Evolutionary conservation across 2,888 invertebrate genomes (phyloP).

Genomic region (Lithophane ornitopus): DNA sequence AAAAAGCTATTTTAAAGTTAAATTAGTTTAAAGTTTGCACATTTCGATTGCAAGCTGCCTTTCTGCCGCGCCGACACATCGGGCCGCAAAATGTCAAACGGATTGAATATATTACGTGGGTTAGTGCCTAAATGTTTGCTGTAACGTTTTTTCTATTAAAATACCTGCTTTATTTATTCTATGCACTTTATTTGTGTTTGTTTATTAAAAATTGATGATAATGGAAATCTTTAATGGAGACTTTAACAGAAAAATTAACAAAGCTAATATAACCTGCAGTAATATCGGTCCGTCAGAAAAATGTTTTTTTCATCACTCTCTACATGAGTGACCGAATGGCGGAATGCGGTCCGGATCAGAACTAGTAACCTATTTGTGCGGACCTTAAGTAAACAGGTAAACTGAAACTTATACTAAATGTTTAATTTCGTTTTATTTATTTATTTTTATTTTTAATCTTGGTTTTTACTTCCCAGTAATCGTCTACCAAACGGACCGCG

Average conservation of each 20-base stretch:
- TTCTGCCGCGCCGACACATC: constrained; percentile 53
- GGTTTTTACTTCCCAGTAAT: too few species aligned
- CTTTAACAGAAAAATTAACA: background rate
- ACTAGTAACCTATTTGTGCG: too few species aligned
- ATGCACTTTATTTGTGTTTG: background rate
- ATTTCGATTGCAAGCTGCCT: constrained; percentile 73
- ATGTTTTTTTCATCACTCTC: background rate
- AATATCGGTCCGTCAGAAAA: background rate
- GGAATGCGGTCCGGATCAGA: too few species aligned
- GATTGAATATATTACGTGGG: constrained; percentile 38
- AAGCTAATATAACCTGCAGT: background rate
- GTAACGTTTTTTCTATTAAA: background rate
- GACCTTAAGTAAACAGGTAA: too few species aligned
- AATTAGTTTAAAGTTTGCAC: constrained; percentile 82
- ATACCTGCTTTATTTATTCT: background rate
- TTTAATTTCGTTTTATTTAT: too few species aligned
- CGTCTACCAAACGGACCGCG: too few species aligned
- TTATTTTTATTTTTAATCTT: too few species aligned
- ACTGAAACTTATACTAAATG: too few species aligned
- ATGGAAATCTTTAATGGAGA: background rate
- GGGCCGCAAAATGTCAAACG: constrained; percentile 42
- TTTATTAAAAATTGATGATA: background rate
- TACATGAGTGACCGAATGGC: too few species aligned
- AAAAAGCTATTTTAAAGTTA: constrained; percentile 85
- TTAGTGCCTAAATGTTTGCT: constrained; percentile 15